phyloP scores from a whole-genome alignment of 2,797 vertebrate genomes.

The Agapornis canus region DNA sequence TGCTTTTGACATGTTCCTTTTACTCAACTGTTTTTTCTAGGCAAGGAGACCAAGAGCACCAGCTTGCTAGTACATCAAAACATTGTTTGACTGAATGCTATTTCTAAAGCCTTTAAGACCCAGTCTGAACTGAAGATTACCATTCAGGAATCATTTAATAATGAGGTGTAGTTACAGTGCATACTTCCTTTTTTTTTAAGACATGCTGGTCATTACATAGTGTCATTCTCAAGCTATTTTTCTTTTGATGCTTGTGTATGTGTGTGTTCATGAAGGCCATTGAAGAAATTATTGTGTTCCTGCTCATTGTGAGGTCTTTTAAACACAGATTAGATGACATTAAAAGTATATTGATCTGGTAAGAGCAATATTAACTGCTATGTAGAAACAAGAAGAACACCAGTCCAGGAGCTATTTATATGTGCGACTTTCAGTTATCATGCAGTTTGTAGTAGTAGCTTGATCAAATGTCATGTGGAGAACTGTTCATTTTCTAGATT shows the following conservation, averaged over 20 bases:
- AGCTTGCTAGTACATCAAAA: not conserved
- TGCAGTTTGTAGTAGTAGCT: not conserved
- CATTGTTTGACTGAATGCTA: not conserved
- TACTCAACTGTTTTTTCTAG: not conserved
- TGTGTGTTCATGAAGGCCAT: not conserved
- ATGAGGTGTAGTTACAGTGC: not conserved
- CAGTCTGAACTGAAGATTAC: not conserved
- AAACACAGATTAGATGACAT: not conserved
- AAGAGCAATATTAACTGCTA: not conserved
- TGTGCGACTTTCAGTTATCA: fast-evolving
- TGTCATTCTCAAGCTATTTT: not conserved
- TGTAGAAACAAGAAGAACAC: not conserved
- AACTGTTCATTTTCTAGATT: not conserved
- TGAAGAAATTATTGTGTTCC: not conserved
- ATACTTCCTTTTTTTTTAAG: not conserved
- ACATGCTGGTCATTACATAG: not conserved
- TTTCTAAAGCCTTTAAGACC: conserved; percentile 15
- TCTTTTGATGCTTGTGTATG: not conserved
- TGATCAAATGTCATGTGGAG: not conserved
- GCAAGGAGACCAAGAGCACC: not conserved
- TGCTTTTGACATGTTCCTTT: not conserved
- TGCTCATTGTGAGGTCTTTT: not conserved
- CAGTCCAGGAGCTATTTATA: not conserved
- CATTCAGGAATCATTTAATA: not conserved
- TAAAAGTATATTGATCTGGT: not conserved